Conservation (phyloP, 1,140 invertebrate genomes). For the Manduca sexta region DNA sequence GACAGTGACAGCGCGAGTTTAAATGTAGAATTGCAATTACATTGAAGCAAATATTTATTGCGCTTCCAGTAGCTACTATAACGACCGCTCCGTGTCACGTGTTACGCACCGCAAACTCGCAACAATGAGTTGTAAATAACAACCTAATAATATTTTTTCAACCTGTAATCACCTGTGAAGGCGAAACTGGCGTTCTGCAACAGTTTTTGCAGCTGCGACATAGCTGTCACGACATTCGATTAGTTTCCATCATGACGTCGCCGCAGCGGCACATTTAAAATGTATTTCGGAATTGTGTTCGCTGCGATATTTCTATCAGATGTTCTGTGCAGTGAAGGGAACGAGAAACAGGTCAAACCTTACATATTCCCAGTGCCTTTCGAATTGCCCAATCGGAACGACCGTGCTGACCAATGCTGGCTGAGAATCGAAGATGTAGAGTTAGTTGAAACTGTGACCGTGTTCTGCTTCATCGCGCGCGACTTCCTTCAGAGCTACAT, state of each 20-base stretch:
- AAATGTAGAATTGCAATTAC: too few relatives aligned
- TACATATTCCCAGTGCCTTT: constrained; percentile 52
- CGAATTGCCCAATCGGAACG: constrained; percentile 54
- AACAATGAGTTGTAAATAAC: constrained; percentile 38
- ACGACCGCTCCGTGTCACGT: constrained; percentile 6
- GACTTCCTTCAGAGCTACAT: constrained; percentile 44
- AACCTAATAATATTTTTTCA: constrained; percentile 38
- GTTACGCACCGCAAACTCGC: not conserved
- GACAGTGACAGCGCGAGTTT: too few relatives aligned
- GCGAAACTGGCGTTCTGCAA: constrained; percentile 32
- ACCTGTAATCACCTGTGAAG: constrained; percentile 47
- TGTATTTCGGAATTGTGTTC: constrained; percentile 46
- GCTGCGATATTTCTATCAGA: constrained; percentile 20
- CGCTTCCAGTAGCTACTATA: too few relatives aligned
- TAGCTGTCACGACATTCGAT: constrained; percentile 36
- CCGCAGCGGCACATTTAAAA: constrained; percentile 53
- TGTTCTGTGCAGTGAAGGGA: constrained; percentile 21
- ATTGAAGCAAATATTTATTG: too few relatives aligned
- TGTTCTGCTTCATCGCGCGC: constrained; percentile 48
- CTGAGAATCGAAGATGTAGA: constrained; percentile 55
- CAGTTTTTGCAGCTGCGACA: constrained; percentile 36
- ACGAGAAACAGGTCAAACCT: constrained; percentile 26
- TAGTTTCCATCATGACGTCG: constrained; percentile 57
- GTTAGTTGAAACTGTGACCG: constrained; percentile 39
- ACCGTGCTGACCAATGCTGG: constrained; percentile 58